Base-by-base conservation (phyloP, 92 coral and sea anemone genomes). In the Heliopora coerulea region DNA sequence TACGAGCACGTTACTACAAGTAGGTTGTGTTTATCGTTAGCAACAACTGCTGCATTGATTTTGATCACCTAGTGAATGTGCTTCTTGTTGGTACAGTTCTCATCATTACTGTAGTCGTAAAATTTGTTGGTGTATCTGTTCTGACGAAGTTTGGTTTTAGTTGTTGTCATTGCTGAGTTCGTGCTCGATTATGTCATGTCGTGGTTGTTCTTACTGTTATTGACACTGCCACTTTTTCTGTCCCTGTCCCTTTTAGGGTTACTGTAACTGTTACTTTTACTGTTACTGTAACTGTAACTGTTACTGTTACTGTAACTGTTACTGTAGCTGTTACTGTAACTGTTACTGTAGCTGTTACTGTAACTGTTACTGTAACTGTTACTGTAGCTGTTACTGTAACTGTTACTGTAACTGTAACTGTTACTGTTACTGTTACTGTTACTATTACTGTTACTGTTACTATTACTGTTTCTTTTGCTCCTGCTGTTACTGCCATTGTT, bases 1-100 rank as follows among this genome's bases (percentile, higher is more conserved):
- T 52, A 54, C 50, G 31, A 50, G 63, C n/a, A 29, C 24, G 35
- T 54, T 19, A 27, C 52, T 3, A 54, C 29, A 70, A 44, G 77
- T 70, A 70, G n/a, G 77, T 54, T 37, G 18, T 46, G 52, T 46
- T 46, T 46, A 0, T 20, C 1, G 21, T 0, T 18, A 21, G 19
- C 17, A 21, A 33, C 33, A 10, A 25, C n/a, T 21, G 31, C 18
- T 46, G 63, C 33, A 0, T 14, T 58, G 14, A 10, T 1, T 54
- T 15, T 19, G 1, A 15, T 59, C 15, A 4, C 12, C 42, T n/a
- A n/a, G n/a, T n/a, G n/a, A n/a, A n/a, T n/a, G n/a, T n/a, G n/a
- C n/a, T n/a, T 37, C 42, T 37, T 37, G 42, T 37, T 37, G 42
- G 42, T 37, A 5, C 12, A 5, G 42, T 37, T 37, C 42, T 37